Evolutionary conservation across 2,797 vertebrate genomes (phyloP), one percentile per base, ranked within the genome.

Genomic region (Xiphorhynchus erythropygius): DNA sequence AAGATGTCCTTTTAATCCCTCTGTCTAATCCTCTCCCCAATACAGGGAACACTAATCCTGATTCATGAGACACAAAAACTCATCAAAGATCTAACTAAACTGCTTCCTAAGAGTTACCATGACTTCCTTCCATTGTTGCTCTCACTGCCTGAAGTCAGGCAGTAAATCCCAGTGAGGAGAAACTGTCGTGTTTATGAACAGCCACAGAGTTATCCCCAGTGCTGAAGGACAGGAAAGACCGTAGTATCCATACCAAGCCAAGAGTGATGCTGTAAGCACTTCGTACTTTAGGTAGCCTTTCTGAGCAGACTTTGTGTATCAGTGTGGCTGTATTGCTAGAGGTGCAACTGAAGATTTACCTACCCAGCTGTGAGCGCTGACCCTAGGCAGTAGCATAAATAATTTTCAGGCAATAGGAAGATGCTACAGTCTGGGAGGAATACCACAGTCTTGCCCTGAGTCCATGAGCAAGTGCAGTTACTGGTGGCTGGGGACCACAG

Each of bases 1-100:
- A 97, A 97, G 94, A 94, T 71, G 95, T 96, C 94, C 96, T 97
- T 97, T 96, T 96, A 97, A 96, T 97, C 94, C 96, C 96, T 93
- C 96, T 97, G 85, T 95, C 87, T 97, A 93, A 95, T 93, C 94
- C 86, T 94, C 86, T 93, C 90, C 92, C 76, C 79, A 64, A 7
- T 74, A 89, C 82, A 97, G 74, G 93, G 53, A 93, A 92, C 85
- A 85, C 90, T 94, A 96, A 95, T 93, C 80, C 79, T 89, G 81
- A 90, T 78, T 71, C 89, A 96, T 63, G 74, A 92, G 70, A 92
- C 75, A 71, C 68, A 95, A 90, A 94, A 90, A 59, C 42, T 82
- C 69, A 67, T 89, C 79, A 87, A 50, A 92, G 65, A 41, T 87
- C 10, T 4, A 94, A 90, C 65, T 71, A 81, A 94, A 89, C 67